Conservation (phyloP, 2,113 vertebrate genomes). For the Neodontobutis hainanensis region DNA sequence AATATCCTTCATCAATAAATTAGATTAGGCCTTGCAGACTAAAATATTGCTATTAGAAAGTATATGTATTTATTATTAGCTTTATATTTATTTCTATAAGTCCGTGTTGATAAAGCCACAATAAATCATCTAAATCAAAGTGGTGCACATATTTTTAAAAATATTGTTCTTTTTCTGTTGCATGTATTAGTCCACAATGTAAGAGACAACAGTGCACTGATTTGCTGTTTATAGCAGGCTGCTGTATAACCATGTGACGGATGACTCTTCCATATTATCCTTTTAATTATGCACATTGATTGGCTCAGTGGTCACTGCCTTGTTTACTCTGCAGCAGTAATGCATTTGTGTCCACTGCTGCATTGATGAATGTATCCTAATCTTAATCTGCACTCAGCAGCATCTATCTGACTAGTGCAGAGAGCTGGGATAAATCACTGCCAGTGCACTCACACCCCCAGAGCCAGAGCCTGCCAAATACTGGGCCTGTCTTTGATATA, state of each 20-base stretch:
- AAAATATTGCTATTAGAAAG: no score
- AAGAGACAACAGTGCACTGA: not conserved
- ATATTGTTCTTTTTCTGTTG: no score
- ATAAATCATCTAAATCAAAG: no score
- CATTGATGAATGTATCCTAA: constrained; percentile 82
- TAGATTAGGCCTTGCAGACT: no score
- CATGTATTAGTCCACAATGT: constrained; percentile 7
- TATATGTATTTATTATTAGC: no score
- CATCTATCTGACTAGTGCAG: constrained; percentile 75
- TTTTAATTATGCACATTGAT: constrained; percentile 81
- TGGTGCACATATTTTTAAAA: no score
- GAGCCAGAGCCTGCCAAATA: no score
- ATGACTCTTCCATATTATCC: constrained; percentile 71
- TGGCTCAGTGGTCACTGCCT: constrained; percentile 63
- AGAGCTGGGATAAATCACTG: constrained; percentile 76
- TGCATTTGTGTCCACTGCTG: constrained; percentile 76
- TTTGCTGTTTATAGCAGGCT: constrained; percentile 41
- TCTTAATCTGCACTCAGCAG: constrained; percentile 76
- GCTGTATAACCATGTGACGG: constrained; percentile 61
- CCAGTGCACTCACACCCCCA: constrained; percentile 10
- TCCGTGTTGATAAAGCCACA: no score
- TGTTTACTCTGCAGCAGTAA: constrained; percentile 83
- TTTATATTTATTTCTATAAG: no score
- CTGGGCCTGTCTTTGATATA: no score
- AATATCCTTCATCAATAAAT: no score